phyloP scores from a whole-genome alignment of 2,888 invertebrate genomes.

The Pristionchus fissidentatus region DNA sequence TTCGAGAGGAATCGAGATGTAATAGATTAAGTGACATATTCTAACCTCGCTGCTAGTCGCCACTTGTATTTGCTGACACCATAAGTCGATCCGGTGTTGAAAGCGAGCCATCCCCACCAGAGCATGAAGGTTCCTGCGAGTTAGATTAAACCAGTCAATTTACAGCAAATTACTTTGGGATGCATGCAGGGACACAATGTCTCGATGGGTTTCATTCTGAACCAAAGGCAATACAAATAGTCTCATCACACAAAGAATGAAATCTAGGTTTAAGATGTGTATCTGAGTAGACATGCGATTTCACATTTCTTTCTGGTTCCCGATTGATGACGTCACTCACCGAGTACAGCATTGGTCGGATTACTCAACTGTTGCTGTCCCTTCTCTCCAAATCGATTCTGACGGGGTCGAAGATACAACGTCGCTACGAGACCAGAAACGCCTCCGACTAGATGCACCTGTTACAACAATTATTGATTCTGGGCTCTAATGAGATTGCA shows the following conservation, averaged over 20 bases:
- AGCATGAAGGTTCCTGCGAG: conserved; percentile 68
- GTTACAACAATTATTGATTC: background rate
- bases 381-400: conserved; percentile 66
- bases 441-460: conserved; percentile 71
- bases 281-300: too few species aligned
- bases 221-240: too few species aligned
- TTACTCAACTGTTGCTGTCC: conserved; percentile 67
- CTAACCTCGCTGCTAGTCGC: conserved; percentile 68
- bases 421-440: conserved; percentile 70
- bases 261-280: too few species aligned
- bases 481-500: background rate
- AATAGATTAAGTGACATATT: too few species aligned
- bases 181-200: background rate
- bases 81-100: conserved; percentile 71
- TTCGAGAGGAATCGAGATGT: too few species aligned
- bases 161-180: background rate
- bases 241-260: too few species aligned
- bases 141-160: background rate
- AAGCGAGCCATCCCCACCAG: conserved; percentile 72
- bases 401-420: conserved; percentile 65
- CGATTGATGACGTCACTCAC: too few species aligned
- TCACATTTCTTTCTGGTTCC: too few species aligned
- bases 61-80: conserved; percentile 68
- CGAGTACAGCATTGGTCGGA: conserved; percentile 69
- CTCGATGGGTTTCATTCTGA: too few species aligned